These are phyloP conservation scores for Triplophysa dalaica DNA, from an alignment of 2,113 vertebrate genomes.

Conservation along the genomic window DNA sequence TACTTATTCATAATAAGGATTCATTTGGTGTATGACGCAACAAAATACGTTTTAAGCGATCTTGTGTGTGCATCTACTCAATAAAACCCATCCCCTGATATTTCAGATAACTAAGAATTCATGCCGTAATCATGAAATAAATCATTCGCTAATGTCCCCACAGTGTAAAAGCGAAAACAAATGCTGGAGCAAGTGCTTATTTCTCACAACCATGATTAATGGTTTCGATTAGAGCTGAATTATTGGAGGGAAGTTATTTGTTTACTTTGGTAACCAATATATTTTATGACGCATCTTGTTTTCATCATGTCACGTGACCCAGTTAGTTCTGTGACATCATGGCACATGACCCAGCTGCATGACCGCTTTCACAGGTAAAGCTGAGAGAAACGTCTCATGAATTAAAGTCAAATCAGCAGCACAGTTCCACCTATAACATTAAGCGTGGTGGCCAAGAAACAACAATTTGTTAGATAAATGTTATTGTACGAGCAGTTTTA, in stretches of 20 bases:
- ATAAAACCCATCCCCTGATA: background rate
- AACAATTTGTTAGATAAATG: background rate
- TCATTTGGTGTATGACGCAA: background rate
- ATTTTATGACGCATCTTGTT: background rate
- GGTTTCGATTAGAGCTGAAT: slow-evolving; percentile 43
- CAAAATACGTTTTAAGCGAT: background rate
- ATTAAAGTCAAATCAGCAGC: background rate
- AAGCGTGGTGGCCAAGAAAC: background rate
- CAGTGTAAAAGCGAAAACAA: background rate
- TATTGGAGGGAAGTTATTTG: background rate
- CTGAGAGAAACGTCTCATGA: background rate
- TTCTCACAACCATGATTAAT: slow-evolving; percentile 18
- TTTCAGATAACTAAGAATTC: slow-evolving; percentile 1
- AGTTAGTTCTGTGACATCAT: background rate
- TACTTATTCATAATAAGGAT: too few relatives aligned
- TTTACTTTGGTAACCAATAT: background rate
- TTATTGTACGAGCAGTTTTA: background rate
- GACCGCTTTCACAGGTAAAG: background rate
- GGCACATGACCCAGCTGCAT: background rate
- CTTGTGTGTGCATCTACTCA: background rate
- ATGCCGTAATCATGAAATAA: background rate
- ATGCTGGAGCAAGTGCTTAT: background rate
- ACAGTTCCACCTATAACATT: background rate
- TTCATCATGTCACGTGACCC: background rate
- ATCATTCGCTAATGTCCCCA: slow-evolving; percentile 12